Conservation (phyloP, 37 sponge, comb jelly and placozoan genomes). For the Cladorhizidae sp. region DNA sequence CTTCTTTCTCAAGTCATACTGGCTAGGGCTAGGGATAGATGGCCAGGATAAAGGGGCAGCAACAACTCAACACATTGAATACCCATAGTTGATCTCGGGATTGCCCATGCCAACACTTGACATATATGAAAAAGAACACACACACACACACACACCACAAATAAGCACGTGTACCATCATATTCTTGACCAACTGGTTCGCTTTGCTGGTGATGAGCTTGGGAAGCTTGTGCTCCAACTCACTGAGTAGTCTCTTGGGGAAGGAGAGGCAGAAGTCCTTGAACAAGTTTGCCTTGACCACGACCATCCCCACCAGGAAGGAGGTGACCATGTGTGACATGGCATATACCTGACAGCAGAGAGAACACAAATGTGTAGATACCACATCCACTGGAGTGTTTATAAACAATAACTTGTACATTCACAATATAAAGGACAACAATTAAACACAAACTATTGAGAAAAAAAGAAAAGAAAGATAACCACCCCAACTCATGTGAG, state of each 20-base stretch:
- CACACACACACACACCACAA: neutral
- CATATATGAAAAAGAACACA: no score
- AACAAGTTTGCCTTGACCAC: slow-evolving; percentile 35
- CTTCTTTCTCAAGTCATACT: no score
- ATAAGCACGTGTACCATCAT: slow-evolving; percentile 66
- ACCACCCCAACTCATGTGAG: neutral
- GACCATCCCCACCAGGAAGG: slow-evolving; percentile 51
- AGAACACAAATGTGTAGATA: neutral
- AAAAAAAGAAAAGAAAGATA: neutral
- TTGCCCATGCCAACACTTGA: no score
- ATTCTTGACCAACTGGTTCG: slow-evolving; percentile 23
- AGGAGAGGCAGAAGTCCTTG: slow-evolving; percentile 46
- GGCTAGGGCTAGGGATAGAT: no score
- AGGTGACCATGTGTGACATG: slow-evolving; percentile 47
- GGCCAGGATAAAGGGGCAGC: no score
- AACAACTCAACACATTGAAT: no score
- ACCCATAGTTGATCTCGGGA: no score
- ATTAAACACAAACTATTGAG: neutral
- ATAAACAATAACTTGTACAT: no score
- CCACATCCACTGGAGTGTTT: no score
- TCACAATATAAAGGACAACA: no score
- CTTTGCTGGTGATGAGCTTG: slow-evolving; percentile 26
- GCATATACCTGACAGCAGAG: slow-evolving; percentile 27
- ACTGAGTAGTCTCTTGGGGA: slow-evolving; percentile 38
- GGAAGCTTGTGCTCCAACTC: slow-evolving; percentile 55